These are phyloP conservation scores for Papilio elwesi DNA, from an alignment of 2,888 invertebrate genomes.

Conservation along the genomic window DNA sequence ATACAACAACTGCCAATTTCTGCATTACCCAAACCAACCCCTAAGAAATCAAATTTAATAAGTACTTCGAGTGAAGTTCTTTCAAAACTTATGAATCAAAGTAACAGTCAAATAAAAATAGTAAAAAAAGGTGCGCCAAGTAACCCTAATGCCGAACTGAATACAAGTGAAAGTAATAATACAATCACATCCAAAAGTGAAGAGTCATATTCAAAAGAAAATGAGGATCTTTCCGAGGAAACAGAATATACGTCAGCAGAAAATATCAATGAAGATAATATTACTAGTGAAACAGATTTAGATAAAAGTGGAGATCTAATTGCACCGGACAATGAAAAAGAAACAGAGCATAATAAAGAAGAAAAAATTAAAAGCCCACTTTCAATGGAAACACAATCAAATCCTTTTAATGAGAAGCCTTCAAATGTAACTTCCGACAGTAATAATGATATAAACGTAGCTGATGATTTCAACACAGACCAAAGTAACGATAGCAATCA, in stretches of 20 bases:
- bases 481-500: constrained; percentile 1
- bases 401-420: neutral
- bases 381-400: neutral
- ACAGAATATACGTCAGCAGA: neutral
- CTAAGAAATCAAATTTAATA: constrained; percentile 44
- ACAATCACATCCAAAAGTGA: neutral
- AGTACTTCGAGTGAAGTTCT: constrained; percentile 66
- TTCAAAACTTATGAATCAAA: constrained; percentile 71
- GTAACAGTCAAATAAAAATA: constrained; percentile 75
- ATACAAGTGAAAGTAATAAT: constrained; percentile 41
- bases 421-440: neutral
- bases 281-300: constrained; percentile 4
- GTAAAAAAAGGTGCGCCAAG: constrained; percentile 60
- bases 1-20: constrained; percentile 40
- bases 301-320: constrained; percentile 3
- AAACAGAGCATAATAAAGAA: neutral
- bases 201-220: constrained; percentile 1
- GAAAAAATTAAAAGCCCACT: neutral
- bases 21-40: constrained; percentile 40
- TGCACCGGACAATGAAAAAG: neutral
- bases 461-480: neutral
- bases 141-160: constrained; percentile 41
- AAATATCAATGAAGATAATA: constrained; percentile 1
- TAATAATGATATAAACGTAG: neutral
- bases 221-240: neutral